These are phyloP conservation scores for Metridium senile DNA, from an alignment of 92 coral and sea anemone genomes.

Conservation along the genomic window DNA sequence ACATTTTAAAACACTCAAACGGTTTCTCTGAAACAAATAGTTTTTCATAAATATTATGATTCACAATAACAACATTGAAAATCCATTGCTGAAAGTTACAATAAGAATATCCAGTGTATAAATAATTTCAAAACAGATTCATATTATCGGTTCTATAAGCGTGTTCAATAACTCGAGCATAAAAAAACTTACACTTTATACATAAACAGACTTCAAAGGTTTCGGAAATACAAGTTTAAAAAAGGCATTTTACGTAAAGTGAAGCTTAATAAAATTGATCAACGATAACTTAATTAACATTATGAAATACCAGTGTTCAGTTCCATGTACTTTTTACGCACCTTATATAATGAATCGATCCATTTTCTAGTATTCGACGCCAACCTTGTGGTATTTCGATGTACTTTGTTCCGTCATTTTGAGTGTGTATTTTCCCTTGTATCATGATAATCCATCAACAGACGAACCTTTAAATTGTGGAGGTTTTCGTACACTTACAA, in stretches of 20 bases:
- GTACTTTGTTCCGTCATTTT: slow-evolving; percentile 58
- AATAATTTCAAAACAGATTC: background rate
- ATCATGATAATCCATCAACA: slow-evolving; percentile 86
- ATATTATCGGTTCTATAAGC: background rate
- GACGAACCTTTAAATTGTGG: slow-evolving; percentile 19
- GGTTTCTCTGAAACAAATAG: too few relatives aligned
- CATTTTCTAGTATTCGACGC: slow-evolving; percentile 93
- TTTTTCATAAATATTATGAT: too few relatives aligned
- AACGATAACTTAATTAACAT: background rate
- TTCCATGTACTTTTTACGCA: slow-evolving; percentile 28
- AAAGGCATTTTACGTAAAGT: background rate
- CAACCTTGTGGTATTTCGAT: slow-evolving; percentile 97
- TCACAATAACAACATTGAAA: background rate
- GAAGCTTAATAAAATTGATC: background rate
- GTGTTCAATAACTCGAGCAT: background rate
- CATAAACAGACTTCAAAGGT: background rate
- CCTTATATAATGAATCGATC: slow-evolving; percentile 92
- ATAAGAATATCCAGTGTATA: too few relatives aligned
- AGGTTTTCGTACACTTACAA: slow-evolving; percentile 30
- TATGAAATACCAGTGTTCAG: background rate
- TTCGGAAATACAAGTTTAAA: background rate
- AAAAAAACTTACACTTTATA: background rate
- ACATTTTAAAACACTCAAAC: background rate
- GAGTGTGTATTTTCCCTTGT: slow-evolving; percentile 42
- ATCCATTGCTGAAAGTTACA: too few relatives aligned